Evolutionary conservation across 2,113 vertebrate genomes (phyloP).

Genomic region (Muntiacus reevesi): DNA sequence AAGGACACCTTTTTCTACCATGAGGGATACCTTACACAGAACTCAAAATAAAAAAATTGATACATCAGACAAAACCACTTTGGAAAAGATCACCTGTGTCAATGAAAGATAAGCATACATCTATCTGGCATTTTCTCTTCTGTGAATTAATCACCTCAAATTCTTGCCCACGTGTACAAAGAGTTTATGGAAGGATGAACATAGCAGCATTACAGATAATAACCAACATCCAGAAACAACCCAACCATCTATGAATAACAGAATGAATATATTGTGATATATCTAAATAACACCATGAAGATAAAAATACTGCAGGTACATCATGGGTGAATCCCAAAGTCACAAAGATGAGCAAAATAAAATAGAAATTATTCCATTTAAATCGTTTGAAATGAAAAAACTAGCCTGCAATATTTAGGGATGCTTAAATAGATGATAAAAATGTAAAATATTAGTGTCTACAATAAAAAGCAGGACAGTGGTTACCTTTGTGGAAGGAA

Average conservation of each 20-base stretch:
- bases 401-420: not conserved
- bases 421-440: not conserved
- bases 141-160: not conserved
- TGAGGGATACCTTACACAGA: not conserved
- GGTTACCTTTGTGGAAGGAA: not conserved
- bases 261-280: not conserved
- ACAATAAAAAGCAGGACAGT: not conserved
- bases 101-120: not conserved
- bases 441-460: not conserved
- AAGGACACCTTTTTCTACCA: not conserved
- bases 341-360: not conserved
- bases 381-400: not conserved
- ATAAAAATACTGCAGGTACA: not conserved
- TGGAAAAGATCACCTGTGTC: not conserved
- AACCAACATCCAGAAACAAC: not conserved
- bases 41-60: not conserved
- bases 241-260: not conserved
- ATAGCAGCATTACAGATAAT: accelerated
- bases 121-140: not conserved
- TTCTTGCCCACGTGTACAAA: not conserved
- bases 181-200: not conserved
- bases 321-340: not conserved
- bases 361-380: not conserved
- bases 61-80: not conserved
- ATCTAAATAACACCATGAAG: not conserved